Evolutionary conservation across 2,888 invertebrate genomes (phyloP), one percentile per base, ranked within the genome.

Genomic region (Drosophila formosana): DNA sequence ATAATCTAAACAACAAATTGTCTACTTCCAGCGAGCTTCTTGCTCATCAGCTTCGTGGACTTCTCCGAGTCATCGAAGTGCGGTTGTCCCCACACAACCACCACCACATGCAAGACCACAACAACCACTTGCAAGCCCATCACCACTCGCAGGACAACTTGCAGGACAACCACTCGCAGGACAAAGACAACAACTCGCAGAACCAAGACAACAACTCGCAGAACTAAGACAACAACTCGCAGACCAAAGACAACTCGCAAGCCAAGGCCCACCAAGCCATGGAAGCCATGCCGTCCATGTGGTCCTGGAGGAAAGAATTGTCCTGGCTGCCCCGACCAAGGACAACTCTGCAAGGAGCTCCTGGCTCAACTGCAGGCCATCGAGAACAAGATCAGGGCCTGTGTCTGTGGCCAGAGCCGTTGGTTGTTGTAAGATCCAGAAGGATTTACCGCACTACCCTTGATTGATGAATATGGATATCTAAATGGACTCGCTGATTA

Each of bases 301-400:
- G 77, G 78, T n/a, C 72, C 78, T 9, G 78, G 60, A 0, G 72
- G 79, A 3, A 45, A 5, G 0, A 3, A 30, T 5, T 81, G 71
- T 11, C 0, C 3, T 0, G 75, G 64, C 1, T 79, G 82, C 7
- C 23, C 61, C 1, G 0, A 1, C 0, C 63, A 52, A 2, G 30
- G 23, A 1, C 2, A 32, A 0, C 57, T 75, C 6, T 79, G 75
- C 64, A 2, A 34, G 34, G 41, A 57, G 2, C 50, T 64, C 3
- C 1, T 43, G 0, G 5, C 1, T 0, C 3, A 30, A 1, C 9
- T 65, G 5, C 11, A 51, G 3, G 2, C 11, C 0, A n/a, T 81
- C 0, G 50, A 58, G 7, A 13, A 4, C 0, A 9, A 7, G 51
- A 23, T 82, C 4, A 51, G 34, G 28, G 23, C 28, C 13, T 72